These are phyloP conservation scores for Fopius arisanus DNA, from an alignment of 1,140 invertebrate species.

Conservation along the genomic window DNA sequence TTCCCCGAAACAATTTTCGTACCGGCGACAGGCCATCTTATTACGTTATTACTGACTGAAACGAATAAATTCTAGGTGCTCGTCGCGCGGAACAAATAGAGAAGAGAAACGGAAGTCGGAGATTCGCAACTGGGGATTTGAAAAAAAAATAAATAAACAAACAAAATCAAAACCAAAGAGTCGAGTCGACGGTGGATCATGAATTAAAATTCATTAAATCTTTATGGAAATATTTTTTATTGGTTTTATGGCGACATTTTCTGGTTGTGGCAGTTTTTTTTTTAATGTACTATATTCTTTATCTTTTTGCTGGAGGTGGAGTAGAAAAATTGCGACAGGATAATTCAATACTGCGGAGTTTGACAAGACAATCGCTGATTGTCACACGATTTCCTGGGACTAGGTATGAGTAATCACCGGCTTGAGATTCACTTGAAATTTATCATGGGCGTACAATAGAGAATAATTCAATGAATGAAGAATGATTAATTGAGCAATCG, in stretches of 20 bases:
- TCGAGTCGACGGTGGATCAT: no score
- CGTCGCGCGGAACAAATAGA: conserved; percentile 15
- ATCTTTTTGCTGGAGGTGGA: no score
- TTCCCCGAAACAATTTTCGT: conserved; percentile 31
- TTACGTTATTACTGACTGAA: conserved; percentile 1
- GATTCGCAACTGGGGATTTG: background rate
- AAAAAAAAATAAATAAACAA: background rate
- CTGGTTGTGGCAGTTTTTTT: no score
- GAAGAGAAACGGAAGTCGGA: background rate
- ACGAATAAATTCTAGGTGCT: background rate
- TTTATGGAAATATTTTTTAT: background rate
- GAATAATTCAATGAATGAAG: background rate
- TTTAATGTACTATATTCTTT: no score
- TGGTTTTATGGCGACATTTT: background rate
- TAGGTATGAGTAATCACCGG: background rate
- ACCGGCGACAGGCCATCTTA: conserved; percentile 26
- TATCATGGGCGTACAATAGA: background rate
- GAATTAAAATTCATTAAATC: no score
- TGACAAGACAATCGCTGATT: background rate
- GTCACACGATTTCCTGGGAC: background rate
- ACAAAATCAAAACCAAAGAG: no score
- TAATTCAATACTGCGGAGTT: background rate
- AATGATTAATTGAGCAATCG: background rate
- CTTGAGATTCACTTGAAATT: background rate
- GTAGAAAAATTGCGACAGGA: no score